Conservation (phyloP, 2,888 invertebrate genomes). For the Drosophila ustulata region DNA sequence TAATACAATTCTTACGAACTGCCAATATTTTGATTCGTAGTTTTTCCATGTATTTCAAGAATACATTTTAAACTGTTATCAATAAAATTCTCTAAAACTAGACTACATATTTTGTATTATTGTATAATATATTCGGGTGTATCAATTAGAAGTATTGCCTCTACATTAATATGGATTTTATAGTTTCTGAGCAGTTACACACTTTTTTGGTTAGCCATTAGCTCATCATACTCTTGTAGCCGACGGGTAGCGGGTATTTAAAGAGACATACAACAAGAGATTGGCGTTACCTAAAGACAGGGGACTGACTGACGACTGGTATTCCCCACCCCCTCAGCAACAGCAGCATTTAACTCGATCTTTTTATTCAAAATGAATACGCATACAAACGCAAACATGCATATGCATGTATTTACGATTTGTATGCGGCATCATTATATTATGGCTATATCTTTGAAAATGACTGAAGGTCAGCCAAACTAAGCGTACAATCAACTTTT, state of each 20-base stretch:
- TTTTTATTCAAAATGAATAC: slow-evolving; percentile 53
- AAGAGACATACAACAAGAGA: slow-evolving; percentile 30
- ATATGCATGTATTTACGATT: slow-evolving; percentile 46
- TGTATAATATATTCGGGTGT: too few species aligned
- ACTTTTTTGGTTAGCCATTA: not conserved
- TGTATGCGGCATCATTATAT: slow-evolving; percentile 45
- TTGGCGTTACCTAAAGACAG: slow-evolving; percentile 12
- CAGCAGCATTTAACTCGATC: slow-evolving; percentile 14
- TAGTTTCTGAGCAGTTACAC: not conserved
- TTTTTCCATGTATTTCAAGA: too few species aligned
- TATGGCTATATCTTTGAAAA: slow-evolving; percentile 68
- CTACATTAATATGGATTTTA: not conserved
- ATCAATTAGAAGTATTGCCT: not conserved
- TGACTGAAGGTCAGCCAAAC: slow-evolving; percentile 74
- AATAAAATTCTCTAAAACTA: too few species aligned
- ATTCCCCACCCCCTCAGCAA: slow-evolving; percentile 49
- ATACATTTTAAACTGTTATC: too few species aligned
- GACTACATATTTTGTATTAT: too few species aligned
- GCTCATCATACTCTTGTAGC: not conserved
- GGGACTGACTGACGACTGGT: slow-evolving; percentile 61
- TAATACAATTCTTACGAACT: not conserved
- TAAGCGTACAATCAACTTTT: slow-evolving; percentile 78
- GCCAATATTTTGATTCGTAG: too few species aligned
- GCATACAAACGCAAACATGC: slow-evolving; percentile 23
- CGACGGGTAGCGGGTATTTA: not conserved